Conservation (phyloP, 2,797 vertebrate genomes). For the Zalophus californianus region DNA sequence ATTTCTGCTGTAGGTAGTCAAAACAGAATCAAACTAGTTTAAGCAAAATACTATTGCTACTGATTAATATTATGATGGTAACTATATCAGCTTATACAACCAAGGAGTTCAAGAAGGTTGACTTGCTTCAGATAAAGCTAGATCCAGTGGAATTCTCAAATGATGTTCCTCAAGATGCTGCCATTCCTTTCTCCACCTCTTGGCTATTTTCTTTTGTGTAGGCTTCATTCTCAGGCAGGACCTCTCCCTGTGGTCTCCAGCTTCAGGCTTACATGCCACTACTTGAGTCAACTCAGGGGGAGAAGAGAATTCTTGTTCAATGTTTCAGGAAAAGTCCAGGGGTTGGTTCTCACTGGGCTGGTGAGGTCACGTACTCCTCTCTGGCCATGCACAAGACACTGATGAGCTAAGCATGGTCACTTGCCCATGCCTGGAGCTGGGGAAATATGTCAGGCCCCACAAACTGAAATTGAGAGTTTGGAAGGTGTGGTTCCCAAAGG, state of each 20-base stretch:
- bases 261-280: not conserved
- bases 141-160: not conserved
- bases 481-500: not conserved
- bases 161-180: not conserved
- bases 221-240: not conserved
- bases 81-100: not conserved
- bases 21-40: not conserved
- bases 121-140: not conserved
- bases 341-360: not conserved
- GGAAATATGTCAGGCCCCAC: not conserved
- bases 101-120: not conserved
- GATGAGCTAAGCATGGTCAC: not conserved
- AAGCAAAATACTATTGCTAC: not conserved
- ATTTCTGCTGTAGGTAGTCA: not conserved
- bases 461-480: not conserved
- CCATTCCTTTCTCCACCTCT: not conserved
- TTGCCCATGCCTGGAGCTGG: not conserved
- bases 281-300: not conserved
- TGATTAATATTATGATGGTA: not conserved
- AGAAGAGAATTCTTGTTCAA: not conserved
- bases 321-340: not conserved
- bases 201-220: not conserved
- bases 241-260: not conserved
- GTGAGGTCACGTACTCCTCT: not conserved
- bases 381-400: not conserved